Base-by-base conservation (phyloP, 2,888 invertebrate species). In the Parnassius mnemosyne region DNA sequence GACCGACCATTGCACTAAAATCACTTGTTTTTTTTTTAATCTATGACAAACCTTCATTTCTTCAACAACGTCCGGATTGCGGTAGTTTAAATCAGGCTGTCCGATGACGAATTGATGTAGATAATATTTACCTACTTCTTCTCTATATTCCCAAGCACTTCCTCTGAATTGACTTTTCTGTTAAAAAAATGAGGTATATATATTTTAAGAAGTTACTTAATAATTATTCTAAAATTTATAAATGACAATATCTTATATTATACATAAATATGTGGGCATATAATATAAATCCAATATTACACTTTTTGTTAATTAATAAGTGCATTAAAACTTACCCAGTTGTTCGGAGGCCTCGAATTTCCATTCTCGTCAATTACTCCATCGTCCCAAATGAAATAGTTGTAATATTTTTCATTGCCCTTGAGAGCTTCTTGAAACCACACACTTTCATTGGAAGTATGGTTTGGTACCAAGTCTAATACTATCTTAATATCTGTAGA, bases 381-480 rank as follows among this genome's bases (percentile, higher is more conserved):
- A 66, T 94, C 92, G 55, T 87, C 91, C 96, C 96, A 96, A 46
- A 96, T 85, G 72, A 95, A 96, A 78, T 93, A 96, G 76, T 96
- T 93, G 49, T 92, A 93, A 79, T 94, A 96, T 3, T 93, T 93
- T 63, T 92, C 89, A 61, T 90, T 87, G 1, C 89, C 87, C 2
- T 93, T 89, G 1, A 94, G 87, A 1, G 97, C 97, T 71, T 94
- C 93, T 69, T 91, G 81, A 79, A 98, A 98, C 98, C 98, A 98
- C 49, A 93, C 92, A 75, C 97, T 96, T 75, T 96, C 92, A 74
- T 96, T 94, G 64, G 96, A 96, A 16, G 95, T 93, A 72, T 96
- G 96, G 83, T 95, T 95, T 1, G 95, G 95, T 13, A 95, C 95
- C 65, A 94, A 93, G 76, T 95, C 95, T 73, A 94, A 79, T 63